These are phyloP conservation scores for Corythoichthys intestinalis DNA, from an alignment of 2,113 vertebrate species.

Conservation along the genomic window DNA sequence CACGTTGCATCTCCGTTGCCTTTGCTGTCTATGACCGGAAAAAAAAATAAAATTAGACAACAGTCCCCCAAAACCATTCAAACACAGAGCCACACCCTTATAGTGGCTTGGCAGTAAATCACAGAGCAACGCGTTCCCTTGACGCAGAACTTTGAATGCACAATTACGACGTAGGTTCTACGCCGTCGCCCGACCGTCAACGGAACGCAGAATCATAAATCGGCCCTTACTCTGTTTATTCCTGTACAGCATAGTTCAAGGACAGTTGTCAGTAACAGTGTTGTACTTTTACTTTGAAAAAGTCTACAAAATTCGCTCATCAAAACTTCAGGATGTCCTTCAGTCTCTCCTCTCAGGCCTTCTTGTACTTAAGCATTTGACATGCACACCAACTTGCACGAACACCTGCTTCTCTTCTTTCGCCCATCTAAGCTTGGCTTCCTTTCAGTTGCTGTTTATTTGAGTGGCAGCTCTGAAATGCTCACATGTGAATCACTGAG, in stretches of 20 bases:
- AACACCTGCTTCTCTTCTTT: conserved; percentile 42
- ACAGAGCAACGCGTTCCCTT: too few species aligned
- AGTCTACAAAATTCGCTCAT: conserved; percentile 39
- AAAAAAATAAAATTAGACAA: too few species aligned
- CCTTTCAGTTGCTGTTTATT: conserved; percentile 37
- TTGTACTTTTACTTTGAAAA: conserved; percentile 25
- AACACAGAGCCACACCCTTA: too few species aligned
- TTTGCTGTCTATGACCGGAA: too few species aligned
- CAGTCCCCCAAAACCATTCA: too few species aligned
- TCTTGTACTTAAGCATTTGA: conserved; percentile 13
- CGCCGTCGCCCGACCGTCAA: too few species aligned
- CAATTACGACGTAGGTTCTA: too few species aligned
- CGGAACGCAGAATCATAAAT: too few species aligned
- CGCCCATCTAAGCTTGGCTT: conserved; percentile 41
- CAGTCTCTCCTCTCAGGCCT: conserved; percentile 12
- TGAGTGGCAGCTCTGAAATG: conserved; percentile 45
- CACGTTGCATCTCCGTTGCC: too few species aligned
- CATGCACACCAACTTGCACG: background rate
- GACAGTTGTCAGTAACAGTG: conserved; percentile 33
- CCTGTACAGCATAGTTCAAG: conserved; percentile 31
- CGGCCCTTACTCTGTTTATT: conserved; percentile 7
- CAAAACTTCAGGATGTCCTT: conserved; percentile 26
- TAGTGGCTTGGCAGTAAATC: too few species aligned
- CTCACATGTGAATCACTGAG: conserved; percentile 44
- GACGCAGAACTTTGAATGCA: too few species aligned